These are phyloP conservation scores for Sitophilus oryzae DNA, from an alignment of 1,140 invertebrate species.

Conservation along the genomic window DNA sequence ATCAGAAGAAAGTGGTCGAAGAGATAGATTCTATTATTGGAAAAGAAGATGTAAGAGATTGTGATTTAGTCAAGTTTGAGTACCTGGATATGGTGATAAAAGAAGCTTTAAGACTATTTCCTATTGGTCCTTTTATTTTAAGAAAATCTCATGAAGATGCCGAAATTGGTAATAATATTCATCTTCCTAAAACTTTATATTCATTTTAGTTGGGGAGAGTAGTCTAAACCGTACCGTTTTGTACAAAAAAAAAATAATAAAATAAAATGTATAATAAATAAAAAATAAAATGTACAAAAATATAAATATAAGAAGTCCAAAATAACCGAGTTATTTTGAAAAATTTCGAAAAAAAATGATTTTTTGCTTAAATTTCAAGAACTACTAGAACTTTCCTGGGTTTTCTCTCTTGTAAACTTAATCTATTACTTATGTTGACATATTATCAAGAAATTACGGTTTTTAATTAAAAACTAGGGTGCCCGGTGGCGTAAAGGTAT, in stretches of 20 bases:
- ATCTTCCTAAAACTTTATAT: conserved; percentile 2
- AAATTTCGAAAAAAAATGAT: too few relatives aligned
- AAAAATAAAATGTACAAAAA: too few relatives aligned
- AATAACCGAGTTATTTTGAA: too few relatives aligned
- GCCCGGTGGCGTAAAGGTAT: too few relatives aligned
- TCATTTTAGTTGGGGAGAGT: conserved; percentile 33
- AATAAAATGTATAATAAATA: too few relatives aligned
- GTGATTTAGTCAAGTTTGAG: conserved; percentile 53
- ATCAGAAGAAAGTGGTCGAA: conserved; percentile 8
- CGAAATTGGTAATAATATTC: conserved; percentile 46
- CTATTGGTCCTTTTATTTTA: conserved; percentile 66
- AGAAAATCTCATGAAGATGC: conserved; percentile 55
- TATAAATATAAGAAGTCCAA: too few relatives aligned
- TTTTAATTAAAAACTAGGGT: too few relatives aligned
- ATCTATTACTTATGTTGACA: too few relatives aligned
- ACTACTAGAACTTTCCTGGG: too few relatives aligned
- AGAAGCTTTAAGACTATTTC: conserved; percentile 61
- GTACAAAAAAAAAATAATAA: conserved; percentile 60
- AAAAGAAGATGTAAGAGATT: conserved; percentile 1
- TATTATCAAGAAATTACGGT: too few relatives aligned
- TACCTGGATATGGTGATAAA: conserved; percentile 70
- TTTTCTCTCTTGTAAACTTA: too few relatives aligned
- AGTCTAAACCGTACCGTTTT: conserved; percentile 55
- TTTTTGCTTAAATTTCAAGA: too few relatives aligned
- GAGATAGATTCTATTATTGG: conserved; percentile 26